Evolutionary conservation across 2,888 invertebrate genomes (phyloP).

Genomic region (Tipula confusa): DNA sequence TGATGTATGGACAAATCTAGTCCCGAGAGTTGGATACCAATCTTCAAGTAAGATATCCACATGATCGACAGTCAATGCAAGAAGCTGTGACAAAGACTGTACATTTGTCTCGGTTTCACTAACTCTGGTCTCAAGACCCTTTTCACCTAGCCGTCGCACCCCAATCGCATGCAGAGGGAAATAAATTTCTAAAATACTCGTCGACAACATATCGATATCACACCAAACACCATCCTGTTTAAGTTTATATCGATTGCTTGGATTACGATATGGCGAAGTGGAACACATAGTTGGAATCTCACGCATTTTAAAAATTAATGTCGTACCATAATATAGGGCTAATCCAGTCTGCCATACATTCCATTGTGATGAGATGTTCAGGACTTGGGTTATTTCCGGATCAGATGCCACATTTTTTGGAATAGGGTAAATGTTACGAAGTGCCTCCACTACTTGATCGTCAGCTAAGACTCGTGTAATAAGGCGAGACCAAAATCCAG

Average conservation of each 20-base stretch:
- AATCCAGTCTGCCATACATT: conserved; percentile 91
- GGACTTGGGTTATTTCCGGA: conserved; percentile 32
- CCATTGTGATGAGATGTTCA: conserved; percentile 80
- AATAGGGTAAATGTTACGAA: conserved; percentile 66
- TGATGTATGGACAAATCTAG: conserved; percentile 95
- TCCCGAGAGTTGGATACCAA: conserved; percentile 96
- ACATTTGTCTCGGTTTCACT: conserved; percentile 73
- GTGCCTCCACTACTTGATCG: conserved; percentile 73
- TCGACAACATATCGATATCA: conserved; percentile 71
- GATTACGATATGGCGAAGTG: conserved; percentile 54
- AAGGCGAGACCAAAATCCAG: conserved; percentile 95
- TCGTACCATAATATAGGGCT: conserved; percentile 77
- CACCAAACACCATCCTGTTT: conserved; percentile 84
- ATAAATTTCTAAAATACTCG: conserved; percentile 80
- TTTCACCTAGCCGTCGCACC: conserved; percentile 29
- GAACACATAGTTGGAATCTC: conserved; percentile 64
- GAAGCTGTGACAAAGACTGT: conserved; percentile 72
- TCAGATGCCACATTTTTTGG: conserved; percentile 59
- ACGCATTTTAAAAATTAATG: conserved; percentile 74
- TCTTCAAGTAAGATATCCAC: conserved; percentile 94
- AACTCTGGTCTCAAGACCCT: conserved; percentile 30
- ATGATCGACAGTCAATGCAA: conserved; percentile 89
- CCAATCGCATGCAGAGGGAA: conserved; percentile 58
- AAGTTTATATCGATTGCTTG: conserved; percentile 59
- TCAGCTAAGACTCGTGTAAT: conserved; percentile 90